These are phyloP conservation scores for Myripristis jacobus DNA, from an alignment of 2,797 vertebrate species.

Conservation along the genomic window DNA sequence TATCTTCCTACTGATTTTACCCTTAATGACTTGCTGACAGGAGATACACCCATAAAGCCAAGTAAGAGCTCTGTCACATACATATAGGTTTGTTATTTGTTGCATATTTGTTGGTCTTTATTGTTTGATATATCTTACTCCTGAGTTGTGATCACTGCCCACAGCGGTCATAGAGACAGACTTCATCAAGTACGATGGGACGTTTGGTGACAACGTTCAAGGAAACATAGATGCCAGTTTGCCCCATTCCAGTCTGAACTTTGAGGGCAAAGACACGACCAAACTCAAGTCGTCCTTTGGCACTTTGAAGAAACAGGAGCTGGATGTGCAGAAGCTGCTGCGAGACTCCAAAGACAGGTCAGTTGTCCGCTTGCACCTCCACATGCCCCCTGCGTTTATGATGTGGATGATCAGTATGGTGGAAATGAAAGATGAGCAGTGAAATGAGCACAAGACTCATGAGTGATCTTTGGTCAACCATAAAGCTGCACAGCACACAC, in stretches of 20 bases:
- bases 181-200: constrained; percentile 90
- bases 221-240: constrained; percentile 79
- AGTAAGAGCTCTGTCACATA: constrained; percentile 75
- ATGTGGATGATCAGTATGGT: background rate
- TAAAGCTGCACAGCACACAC: constrained; percentile 39
- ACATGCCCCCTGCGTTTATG: background rate
- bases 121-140: background rate
- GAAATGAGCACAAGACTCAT: constrained; percentile 1
- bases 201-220: constrained; percentile 77
- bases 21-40: constrained; percentile 88
- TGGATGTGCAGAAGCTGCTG: constrained; percentile 89
- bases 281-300: constrained; percentile 91
- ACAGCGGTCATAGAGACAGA: constrained; percentile 88
- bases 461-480: constrained; percentile 58
- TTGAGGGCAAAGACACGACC: constrained; percentile 78
- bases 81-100: no score
- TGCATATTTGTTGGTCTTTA: background rate
- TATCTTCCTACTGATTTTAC: constrained; percentile 87
- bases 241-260: constrained; percentile 71
- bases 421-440: background rate
- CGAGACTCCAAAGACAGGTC: constrained; percentile 85
- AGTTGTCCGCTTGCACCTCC: background rate
- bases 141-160: constrained; percentile 30
- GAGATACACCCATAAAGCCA: constrained; percentile 83
- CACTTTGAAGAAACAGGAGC: constrained; percentile 90